Percentiles rank a stretch among this genome's conserved stretches.
Conservation (phyloP, 1,140 invertebrate genomes). For the Cydia amplana region DNA sequence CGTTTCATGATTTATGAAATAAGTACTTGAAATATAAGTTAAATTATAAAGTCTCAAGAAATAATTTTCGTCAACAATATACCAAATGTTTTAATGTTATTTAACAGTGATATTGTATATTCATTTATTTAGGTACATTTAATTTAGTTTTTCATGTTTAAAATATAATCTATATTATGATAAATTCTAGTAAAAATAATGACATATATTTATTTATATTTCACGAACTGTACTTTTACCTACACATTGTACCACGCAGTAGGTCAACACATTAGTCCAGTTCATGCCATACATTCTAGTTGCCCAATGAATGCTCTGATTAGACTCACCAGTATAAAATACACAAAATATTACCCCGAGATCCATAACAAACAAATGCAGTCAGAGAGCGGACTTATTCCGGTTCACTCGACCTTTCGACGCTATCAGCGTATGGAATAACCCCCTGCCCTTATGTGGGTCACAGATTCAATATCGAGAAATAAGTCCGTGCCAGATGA, state of each 20-base stretch:
- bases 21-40: neutral
- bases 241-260: constrained; percentile 47
- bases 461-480: constrained; percentile 35
- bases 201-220: too few relatives aligned
- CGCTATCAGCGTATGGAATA: neutral
- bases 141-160: neutral
- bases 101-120: too few relatives aligned
- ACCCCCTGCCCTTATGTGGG: constrained; percentile 46
- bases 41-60: too few relatives aligned
- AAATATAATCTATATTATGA: neutral
- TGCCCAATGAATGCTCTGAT: neutral
- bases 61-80: too few relatives aligned
- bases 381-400: neutral
- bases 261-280: constrained; percentile 40
- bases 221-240: constrained; percentile 38
- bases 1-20: neutral
- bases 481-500: constrained; percentile 1
- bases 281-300: neutral
- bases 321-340: neutral
- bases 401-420: neutral
- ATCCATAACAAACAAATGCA: neutral
- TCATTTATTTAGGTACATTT: too few relatives aligned
- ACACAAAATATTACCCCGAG: neutral
- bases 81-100: too few relatives aligned
- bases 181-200: too few relatives aligned